Base-by-base conservation (phyloP, 2,797 vertebrate genomes). In the Calcarius lapponicus region DNA sequence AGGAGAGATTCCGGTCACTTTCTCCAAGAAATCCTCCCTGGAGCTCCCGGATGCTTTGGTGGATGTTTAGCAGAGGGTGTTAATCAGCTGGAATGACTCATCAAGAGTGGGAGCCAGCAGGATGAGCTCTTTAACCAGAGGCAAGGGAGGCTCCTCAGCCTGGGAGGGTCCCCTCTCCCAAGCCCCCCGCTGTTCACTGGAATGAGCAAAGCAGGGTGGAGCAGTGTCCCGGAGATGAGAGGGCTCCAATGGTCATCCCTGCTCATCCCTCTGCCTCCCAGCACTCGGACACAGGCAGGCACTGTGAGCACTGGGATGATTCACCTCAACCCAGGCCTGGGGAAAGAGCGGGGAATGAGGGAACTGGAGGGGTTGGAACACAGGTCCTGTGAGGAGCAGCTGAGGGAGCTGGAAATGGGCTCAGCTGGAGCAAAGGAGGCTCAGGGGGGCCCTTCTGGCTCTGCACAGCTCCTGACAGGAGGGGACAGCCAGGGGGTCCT, bases 401-500 rank as follows among this genome's bases (percentile, higher is more conserved):
- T 65, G 60, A 48, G 36, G 9, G 43, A 66, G 36, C 14, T 50
- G 31, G 26, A 6, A 10, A 22, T 9, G 45, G 45, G 22, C 51
- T 74, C 7, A 50, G 51, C 9, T 66, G 51, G 53, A 58, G 71
- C 0, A 74, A 32, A 85, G 43, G 21, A 18, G 61, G 71, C 4
- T 60, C 53, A 22, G 32, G 32, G 36, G 57, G 36, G 6, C 0
- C 32, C 36, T 11, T 26, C 2, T 58, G 61, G 53, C 71, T 51
- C 54, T 75, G 38, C 71, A 67, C 26, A 67, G 3, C 2, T 74
- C 51, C 42, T 62, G 61, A 0, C 32, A 51, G 62, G 32, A 60
- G 38, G 32, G 53, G 15, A 11, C 62, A 58, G 38, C 62, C 0
- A 0, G 10, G 32, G 32, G 36, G 18, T 32, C 1, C 0, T 36